Evolutionary conservation across 2,888 invertebrate genomes (phyloP), one percentile per base, ranked within the genome.

Genomic region (Chironomus tentans): DNA sequence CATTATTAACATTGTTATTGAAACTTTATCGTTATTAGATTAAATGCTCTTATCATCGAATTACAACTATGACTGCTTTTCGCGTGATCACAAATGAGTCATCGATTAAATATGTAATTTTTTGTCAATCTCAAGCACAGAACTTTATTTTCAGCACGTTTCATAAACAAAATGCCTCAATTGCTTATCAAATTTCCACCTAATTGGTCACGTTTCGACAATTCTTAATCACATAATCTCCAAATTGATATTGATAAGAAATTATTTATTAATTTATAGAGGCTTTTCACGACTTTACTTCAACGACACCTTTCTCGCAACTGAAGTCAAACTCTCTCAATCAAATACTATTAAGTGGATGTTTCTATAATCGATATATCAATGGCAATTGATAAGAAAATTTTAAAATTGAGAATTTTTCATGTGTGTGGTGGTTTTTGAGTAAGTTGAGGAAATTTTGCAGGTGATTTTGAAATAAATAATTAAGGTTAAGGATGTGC

Each of bases 331-430:
- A 12, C 62, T 50, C 38, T 28, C 72, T 61, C 72, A 46, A 72
- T 72, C 62, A n/a, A 71, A 56, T 46, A 46, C 10, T 46, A 72
- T 18, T 61, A 56, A 56, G 56, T 56, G 18, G 18, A 18, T 15
- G 18, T 38, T 38, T 56, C n/a, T 15, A 56, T 18, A 56, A 18
- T 56, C 56, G 56, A 56, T 56, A 56, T 18, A 56, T 56, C 56
- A 56, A 56, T 56, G 56, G 15, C 56, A 56, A 56, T 56, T 72
- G 72, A 72, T 72, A 72, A 72, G 62, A 38, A 24, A 72, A 5
- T 38, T 38, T 38, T 10, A 4, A 38, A 38, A 38, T 2, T 69
- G 69, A 10, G 69, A 47, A 12, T 5, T 4, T 12, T 47, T 21
- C 10, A 47, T 47, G 21, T 47, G 38, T 38, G 38, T 38, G 2